These are phyloP conservation scores for Cololabis saira DNA, from an alignment of 2,113 vertebrate species.

Conservation along the genomic window DNA sequence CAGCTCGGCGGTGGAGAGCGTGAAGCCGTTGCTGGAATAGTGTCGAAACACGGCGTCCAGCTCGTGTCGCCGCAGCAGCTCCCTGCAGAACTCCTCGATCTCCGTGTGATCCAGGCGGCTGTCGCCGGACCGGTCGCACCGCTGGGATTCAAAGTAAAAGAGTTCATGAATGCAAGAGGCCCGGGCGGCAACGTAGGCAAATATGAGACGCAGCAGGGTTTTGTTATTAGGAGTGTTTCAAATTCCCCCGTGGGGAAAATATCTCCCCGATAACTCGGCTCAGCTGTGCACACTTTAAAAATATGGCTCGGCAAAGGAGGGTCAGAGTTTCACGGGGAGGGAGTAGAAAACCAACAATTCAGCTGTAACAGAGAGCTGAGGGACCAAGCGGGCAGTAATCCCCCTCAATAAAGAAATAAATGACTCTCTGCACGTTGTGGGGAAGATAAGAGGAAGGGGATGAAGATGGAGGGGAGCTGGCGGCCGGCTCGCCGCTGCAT, in stretches of 20 bases:
- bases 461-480: constrained; percentile 3
- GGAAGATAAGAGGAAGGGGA: constrained; percentile 14
- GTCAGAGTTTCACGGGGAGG: constrained; percentile 10
- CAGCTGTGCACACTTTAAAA: constrained; percentile 44
- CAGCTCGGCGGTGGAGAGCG: constrained; percentile 88
- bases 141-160: constrained; percentile 76
- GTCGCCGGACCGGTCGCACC: constrained; percentile 87
- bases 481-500: constrained; percentile 21
- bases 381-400: constrained; percentile 40
- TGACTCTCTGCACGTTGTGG: constrained; percentile 41
- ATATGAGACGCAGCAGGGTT: not conserved
- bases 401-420: constrained; percentile 45
- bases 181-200: not conserved
- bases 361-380: constrained; percentile 33
- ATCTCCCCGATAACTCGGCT: constrained; percentile 7
- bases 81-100: constrained; percentile 92
- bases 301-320: constrained; percentile 12
- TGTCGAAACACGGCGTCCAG: constrained; percentile 88
- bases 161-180: constrained; percentile 6
- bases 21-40: constrained; percentile 88
- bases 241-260: constrained; percentile 19
- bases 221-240: constrained; percentile 40
- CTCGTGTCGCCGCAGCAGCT: constrained; percentile 90
- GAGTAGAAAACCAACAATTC: constrained; percentile 29
- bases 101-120: constrained; percentile 89